Evolutionary conservation across 1,140 invertebrate species (phyloP), one percentile per base, ranked within the genome.

Genomic region (Formica selysi): DNA sequence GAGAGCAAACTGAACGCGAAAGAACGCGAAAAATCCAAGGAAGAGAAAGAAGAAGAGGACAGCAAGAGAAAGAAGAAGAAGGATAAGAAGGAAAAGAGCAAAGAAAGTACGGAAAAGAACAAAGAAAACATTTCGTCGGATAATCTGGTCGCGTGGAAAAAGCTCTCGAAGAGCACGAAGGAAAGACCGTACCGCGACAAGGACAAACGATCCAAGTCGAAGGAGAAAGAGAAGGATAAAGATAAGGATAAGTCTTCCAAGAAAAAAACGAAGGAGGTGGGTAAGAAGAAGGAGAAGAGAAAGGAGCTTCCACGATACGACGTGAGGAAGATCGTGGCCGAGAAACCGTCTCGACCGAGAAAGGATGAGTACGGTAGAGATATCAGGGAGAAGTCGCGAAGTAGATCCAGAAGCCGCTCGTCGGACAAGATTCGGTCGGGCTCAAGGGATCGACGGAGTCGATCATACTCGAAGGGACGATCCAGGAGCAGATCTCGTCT

Each of bases 311-410:
- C 97, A 86, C 95, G 97, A 16, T 98, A 98, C 91, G 97, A 98
- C 95, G 97, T 98, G 0, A 95, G 98, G 26, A 97, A 97, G 85
- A 95, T 98, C 48, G 97, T 98, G 16, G 96, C 96, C 2, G 97
- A 97, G 80, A 97, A 97, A 85, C 96, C 96, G 0, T 94, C 96
- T 70, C 95, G 96, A n/a, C 94, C 96, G 26, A 93, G 93, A 41
- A 97, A 97, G 94, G 98, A 98, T 93, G 96, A 97, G 44, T 98
- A 98, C 94, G 97, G 97, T 0, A 95, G 97, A n/a, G 97, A 98
- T 93, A 96, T 96, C 32, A 88, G 95, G 26, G 93, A 94, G 6
- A 91, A 92, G 59, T 95, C 94, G 2, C 87, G 93, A 19, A 95
- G 95, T 64, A 93, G 94, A 65, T 94, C 94, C 32, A 91, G 94